Evolutionary conservation across 1,140 invertebrate genomes (phyloP), one percentile per base, ranked within the genome.

Genomic region (Drosophila melanica): DNA sequence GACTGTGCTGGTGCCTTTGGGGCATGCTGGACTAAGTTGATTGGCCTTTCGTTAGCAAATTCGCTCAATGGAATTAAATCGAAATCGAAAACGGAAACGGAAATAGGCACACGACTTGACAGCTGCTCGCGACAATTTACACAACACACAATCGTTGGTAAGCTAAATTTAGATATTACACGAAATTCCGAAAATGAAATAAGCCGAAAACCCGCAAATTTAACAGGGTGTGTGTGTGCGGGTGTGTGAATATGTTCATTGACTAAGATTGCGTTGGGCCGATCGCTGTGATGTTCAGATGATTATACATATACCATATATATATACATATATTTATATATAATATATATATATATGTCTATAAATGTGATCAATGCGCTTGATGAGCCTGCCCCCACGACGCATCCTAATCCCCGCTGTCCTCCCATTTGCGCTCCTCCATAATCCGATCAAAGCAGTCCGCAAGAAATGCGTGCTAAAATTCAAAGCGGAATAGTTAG

Each of bases 401-500:
- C 41, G 48, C 45, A n/a, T 59, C 54, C 63, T 94, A 96, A 93
- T 96, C 96, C 14, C 95, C 95, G 44, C 95, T 94, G 86, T 96
- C 95, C 44, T 94, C 93, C 95, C 96, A 96, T 90, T 95, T 96
- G 65, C 94, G 94, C 92, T 99, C 98, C 92, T 98, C 97, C 82
- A 96, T 95, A 94, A 99, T 96, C 93, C 96, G 94, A 92, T 98
- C 97, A 93, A 99, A 98, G 92, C 98, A 98, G 91, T 98, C 98
- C 92, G 96, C 95, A 90, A 99, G 95, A 93, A 97, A 98, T 86
- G 96, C 95, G 92, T 97, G 98, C 97, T 98, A 63, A 14, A 47
- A 33, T 62, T 6, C 16, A 62, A 41, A 23, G n/a, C 27, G 37
- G 11, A n/a, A 39, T 4, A 27, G 10, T 10, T 30, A 23, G 37